Conservation (phyloP, 2,113 vertebrate genomes). For the Trematocara stigmaticum region DNA sequence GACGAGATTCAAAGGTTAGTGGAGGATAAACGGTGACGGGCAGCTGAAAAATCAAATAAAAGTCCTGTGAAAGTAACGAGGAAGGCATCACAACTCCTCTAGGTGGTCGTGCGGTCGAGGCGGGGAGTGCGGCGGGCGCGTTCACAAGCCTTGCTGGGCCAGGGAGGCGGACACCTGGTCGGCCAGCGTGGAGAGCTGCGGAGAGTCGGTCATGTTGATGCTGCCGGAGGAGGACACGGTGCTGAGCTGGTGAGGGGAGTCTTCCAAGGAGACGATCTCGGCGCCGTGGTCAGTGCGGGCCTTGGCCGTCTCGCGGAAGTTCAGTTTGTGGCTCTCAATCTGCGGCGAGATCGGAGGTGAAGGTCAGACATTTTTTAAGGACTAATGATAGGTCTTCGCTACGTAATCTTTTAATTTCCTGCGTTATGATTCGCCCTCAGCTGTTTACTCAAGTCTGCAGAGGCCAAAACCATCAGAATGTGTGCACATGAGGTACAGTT, state of each 20-base stretch:
- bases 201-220: slow-evolving; percentile 93
- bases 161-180: slow-evolving; percentile 96
- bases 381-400: background rate
- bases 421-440: background rate
- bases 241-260: slow-evolving; percentile 91
- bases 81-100: slow-evolving; percentile 73
- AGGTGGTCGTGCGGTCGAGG: slow-evolving; percentile 54
- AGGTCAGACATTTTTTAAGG: background rate
- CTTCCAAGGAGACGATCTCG: slow-evolving; percentile 90
- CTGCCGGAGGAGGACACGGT: slow-evolving; percentile 95
- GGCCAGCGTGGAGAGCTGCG: slow-evolving; percentile 93
- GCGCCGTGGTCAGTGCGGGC: slow-evolving; percentile 98
- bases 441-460: background rate
- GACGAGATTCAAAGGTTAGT: slow-evolving; percentile 53
- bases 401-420: background rate
- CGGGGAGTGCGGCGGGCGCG: slow-evolving; percentile 11
- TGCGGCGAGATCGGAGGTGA: background rate
- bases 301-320: slow-evolving; percentile 92
- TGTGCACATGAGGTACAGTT: background rate
- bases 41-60: slow-evolving; percentile 51
- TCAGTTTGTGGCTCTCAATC: slow-evolving; percentile 97
- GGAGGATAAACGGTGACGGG: slow-evolving; percentile 43
- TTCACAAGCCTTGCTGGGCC: slow-evolving; percentile 99
- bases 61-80: slow-evolving; percentile 72
- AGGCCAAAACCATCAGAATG: background rate